A percentile compares a stretch with the other conserved stretches of the same genome.
These are phyloP conservation scores for Percopsis omiscomaycus DNA, from an alignment of 2,797 vertebrate species.

Conservation along the genomic window DNA sequence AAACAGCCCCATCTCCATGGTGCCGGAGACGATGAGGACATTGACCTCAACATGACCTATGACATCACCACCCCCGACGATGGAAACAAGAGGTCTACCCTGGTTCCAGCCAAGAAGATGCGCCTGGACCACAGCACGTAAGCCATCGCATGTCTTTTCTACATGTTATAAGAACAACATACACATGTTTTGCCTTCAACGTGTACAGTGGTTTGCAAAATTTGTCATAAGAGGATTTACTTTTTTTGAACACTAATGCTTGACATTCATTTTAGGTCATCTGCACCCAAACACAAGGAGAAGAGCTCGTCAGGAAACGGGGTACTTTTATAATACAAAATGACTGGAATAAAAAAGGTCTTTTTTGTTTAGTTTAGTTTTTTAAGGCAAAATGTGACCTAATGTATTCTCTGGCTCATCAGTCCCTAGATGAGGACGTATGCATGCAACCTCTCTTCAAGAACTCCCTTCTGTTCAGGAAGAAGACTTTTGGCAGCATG, in stretches of 20 bases:
- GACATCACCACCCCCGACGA: slow-evolving; percentile 85
- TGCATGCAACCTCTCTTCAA: slow-evolving; percentile 82
- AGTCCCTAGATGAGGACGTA: slow-evolving; percentile 55
- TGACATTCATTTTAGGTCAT: slow-evolving; percentile 42
- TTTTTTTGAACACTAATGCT: neutral
- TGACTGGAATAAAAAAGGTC: too few relatives aligned
- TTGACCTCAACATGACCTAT: slow-evolving; percentile 86
- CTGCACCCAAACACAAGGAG: slow-evolving; percentile 44
- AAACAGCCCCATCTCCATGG: slow-evolving; percentile 73
- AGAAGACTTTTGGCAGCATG: slow-evolving; percentile 77
- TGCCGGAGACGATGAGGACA: slow-evolving; percentile 80
- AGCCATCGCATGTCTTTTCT: slow-evolving; percentile 38
- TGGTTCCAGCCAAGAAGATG: slow-evolving; percentile 80
- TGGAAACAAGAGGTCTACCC: slow-evolving; percentile 55
- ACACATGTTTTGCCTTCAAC: too few relatives aligned
- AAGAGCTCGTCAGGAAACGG: slow-evolving; percentile 52
- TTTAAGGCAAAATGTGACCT: neutral
- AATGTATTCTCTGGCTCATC: neutral
- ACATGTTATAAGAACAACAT: too few relatives aligned
- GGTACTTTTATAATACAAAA: slow-evolving; percentile 41
- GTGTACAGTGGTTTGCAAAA: too few relatives aligned
- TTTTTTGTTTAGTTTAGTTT: neutral
- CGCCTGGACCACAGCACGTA: slow-evolving; percentile 79
- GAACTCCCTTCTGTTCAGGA: slow-evolving; percentile 87
- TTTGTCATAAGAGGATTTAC: too few relatives aligned